phyloP scores from a whole-genome alignment of 2,113 vertebrate species.

The Ailurus styani region DNA sequence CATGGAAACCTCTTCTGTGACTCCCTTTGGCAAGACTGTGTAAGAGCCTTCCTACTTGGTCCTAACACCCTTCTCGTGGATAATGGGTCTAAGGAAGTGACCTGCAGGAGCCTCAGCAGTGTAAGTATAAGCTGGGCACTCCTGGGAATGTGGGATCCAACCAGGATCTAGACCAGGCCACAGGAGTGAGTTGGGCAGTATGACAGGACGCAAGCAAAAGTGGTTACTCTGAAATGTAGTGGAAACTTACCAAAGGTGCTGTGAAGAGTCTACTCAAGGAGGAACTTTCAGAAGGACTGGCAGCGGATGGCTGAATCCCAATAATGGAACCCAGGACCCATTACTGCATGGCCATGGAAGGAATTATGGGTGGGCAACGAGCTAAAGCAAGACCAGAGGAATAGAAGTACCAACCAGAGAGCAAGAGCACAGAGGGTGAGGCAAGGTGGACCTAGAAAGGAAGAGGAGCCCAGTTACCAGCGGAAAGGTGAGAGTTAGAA shows the following conservation, averaged over 20 bases:
- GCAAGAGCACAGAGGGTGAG: not conserved
- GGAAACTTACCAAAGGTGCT: not conserved
- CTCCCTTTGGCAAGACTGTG: not conserved
- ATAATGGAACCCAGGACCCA: rapidly evolving
- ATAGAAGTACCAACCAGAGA: not conserved
- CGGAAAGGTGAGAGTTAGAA: not conserved
- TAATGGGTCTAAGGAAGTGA: not conserved
- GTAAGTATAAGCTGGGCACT: not conserved
- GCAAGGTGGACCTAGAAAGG: not conserved
- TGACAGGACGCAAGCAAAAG: not conserved
- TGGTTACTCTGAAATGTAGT: not conserved
- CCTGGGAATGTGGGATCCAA: not conserved
- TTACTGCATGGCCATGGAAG: not conserved
- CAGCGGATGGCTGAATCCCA: not conserved
- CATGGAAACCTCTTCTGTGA: not conserved
- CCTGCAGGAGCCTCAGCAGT: not conserved
- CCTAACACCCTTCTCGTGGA: not conserved
- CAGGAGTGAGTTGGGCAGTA: not conserved
- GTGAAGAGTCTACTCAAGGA: not conserved
- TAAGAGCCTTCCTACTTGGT: not conserved
- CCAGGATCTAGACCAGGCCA: not conserved
- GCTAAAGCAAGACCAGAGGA: not conserved
- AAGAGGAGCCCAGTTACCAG: not conserved
- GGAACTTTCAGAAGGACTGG: not conserved
- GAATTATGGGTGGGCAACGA: not conserved